Evolutionary conservation across 1,140 invertebrate genomes (phyloP), one percentile per base, ranked within the genome.

Genomic region (Brachionus rubens): DNA sequence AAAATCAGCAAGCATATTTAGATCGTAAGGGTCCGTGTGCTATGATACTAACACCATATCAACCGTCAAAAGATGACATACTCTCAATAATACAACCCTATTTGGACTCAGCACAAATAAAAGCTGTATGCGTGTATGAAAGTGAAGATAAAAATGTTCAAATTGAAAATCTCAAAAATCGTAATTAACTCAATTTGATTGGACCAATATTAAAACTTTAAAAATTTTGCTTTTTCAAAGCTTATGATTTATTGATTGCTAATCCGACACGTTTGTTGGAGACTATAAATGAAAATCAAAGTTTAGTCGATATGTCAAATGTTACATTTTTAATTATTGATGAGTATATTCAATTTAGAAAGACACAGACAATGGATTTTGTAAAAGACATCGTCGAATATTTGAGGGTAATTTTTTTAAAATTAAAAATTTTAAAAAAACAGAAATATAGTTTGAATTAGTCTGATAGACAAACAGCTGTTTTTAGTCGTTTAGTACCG

Each of bases 281-380:
- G 40, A 72, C 50, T 50, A 50, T 48, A 21, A 72, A 48, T 19
- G 68, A 72, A 54, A 48, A 72, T 72, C 46, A 72, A 12, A 41
- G 47, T 54, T 16, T 72, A 16, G 19, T 72, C 2, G 19, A 72
- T 72, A 14, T 72, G n/a, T 21, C 28, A 30, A 30, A 54, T 52
- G 36, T 72, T 14, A 41, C 43, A 19, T 72, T 72, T n/a, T 16
- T 72, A 26, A 72, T 72, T 4, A 26, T 72, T 40, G 68, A 72
- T 41, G 68, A 72, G 16, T 72, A 72, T 30, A 72, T 72, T n/a
- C 68, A 72, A 50, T 72, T 72, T 16, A 48, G 68, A 54, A 72
- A 72, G 21, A 72, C 26, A 16, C 68, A 72, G 19, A 72, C 68
- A 33, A 72, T 72, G 68, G 68, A 72, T 41, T 48, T 50, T 50